These are phyloP conservation scores for Pseudomyrmex dendroicus DNA, from an alignment of 1,140 invertebrate genomes.

Conservation along the genomic window DNA sequence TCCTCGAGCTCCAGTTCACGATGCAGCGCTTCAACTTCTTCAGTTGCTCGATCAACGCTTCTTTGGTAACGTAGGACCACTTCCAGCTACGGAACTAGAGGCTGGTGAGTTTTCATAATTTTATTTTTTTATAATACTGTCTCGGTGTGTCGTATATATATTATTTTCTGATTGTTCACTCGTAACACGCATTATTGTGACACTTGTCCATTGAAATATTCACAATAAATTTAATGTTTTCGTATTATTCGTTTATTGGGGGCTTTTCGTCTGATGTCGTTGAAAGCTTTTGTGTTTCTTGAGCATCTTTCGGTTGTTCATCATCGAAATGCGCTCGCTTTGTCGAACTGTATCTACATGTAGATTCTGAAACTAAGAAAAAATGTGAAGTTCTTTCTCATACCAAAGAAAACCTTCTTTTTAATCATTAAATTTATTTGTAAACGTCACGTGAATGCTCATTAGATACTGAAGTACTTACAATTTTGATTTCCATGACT, in stretches of 20 bases:
- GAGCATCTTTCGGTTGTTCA: not conserved
- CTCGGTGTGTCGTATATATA: not conserved
- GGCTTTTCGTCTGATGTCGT: too few relatives aligned
- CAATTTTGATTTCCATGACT: constrained; percentile 62
- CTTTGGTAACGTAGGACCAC: constrained; percentile 92
- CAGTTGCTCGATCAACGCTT: constrained; percentile 98
- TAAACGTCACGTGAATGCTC: not conserved
- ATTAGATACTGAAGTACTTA: constrained; percentile 35
- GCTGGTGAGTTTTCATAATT: constrained; percentile 84
- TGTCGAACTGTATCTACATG: constrained; percentile 73
- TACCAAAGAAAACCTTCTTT: not conserved
- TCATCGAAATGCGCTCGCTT: constrained; percentile 72
- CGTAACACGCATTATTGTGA: not conserved
- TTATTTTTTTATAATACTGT: not conserved
- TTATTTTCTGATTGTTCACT: not conserved
- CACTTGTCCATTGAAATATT: constrained; percentile 22
- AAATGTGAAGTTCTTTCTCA: not conserved
- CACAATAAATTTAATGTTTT: not conserved
- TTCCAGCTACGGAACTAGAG: constrained; percentile 89
- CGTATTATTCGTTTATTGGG: constrained; percentile 14
- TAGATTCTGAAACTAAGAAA: constrained; percentile 40
- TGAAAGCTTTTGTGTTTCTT: constrained; percentile 17
- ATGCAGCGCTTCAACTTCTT: constrained; percentile 96
- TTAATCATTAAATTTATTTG: not conserved
- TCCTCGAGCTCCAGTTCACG: constrained; percentile 95